Conservation (phyloP, 37 sponge, comb jelly and placozoan species). For the Theonella swinhoei region DNA sequence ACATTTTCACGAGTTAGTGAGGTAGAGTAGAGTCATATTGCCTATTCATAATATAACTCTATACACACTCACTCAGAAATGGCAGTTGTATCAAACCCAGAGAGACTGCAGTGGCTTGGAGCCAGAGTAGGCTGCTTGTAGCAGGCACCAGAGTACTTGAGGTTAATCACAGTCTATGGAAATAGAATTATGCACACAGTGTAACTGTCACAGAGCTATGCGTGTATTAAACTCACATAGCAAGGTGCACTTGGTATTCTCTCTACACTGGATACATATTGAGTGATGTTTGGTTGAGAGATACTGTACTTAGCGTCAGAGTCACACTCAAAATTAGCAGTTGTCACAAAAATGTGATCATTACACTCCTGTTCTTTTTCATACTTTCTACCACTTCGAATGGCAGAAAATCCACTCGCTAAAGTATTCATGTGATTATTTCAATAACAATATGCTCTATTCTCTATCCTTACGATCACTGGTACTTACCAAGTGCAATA, state of each 20-base stretch:
- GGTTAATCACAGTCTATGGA: neutral
- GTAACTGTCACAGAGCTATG: too few species aligned
- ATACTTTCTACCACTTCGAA: neutral
- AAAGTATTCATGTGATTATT: too few species aligned
- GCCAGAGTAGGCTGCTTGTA: constrained; percentile 27
- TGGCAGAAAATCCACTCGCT: neutral
- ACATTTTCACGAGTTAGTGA: too few species aligned
- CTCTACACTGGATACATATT: neutral
- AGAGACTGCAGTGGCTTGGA: constrained; percentile 11
- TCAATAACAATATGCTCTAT: too few species aligned
- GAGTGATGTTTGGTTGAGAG: neutral
- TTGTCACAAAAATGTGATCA: neutral
- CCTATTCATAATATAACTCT: neutral
- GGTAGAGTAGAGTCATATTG: neutral
- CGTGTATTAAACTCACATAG: neutral
- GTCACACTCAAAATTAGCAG: neutral
- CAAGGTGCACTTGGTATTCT: neutral
- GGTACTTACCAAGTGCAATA: neutral
- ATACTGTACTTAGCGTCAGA: neutral
- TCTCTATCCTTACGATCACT: too few species aligned
- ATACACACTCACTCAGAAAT: neutral
- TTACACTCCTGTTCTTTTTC: neutral
- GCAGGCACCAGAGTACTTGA: constrained; percentile 30
- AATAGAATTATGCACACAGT: too few species aligned
- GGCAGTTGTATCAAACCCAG: neutral